Evolutionary conservation across 37 sponge, comb jelly and placozoan species (phyloP).

Genomic region (Petrosia ficiformis): DNA sequence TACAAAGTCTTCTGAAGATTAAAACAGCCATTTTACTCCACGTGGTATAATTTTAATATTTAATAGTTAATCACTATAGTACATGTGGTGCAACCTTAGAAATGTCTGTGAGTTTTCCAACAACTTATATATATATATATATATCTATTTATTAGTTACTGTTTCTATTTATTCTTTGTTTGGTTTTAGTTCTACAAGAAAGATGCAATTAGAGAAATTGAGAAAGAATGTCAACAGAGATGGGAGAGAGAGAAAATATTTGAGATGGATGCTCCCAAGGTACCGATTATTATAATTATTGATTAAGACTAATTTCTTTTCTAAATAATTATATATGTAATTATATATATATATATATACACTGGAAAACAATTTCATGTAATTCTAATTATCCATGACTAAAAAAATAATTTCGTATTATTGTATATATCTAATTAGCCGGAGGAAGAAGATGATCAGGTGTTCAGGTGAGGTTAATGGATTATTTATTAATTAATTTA

Average conservation of each 20-base stretch:
- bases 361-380: no score
- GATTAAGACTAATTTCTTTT: no score
- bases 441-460: constrained; percentile 21
- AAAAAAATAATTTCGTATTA: neutral
- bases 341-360: no score
- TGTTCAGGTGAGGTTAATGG: constrained; percentile 22
- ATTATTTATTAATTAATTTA: neutral
- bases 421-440: constrained; percentile 2
- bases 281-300: constrained; percentile 6
- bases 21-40: neutral
- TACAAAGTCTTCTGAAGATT: no score
- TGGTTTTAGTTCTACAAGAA: constrained; percentile 71
- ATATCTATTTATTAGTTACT: neutral
- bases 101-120: neutral
- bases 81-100: neutral
- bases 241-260: constrained; percentile 88
- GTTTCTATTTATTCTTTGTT: neutral
- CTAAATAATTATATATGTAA: no score
- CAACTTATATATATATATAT: no score
- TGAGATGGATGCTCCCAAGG: constrained; percentile 82
- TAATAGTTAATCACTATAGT: neutral
- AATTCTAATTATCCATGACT: no score
- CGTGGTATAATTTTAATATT: neutral
- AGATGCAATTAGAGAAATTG: constrained; percentile 82
- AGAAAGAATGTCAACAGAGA: constrained; percentile 76